These are phyloP conservation scores for Hoplostethus atlanticus DNA, from an alignment of 2,797 vertebrate genomes.

Conservation along the genomic window DNA sequence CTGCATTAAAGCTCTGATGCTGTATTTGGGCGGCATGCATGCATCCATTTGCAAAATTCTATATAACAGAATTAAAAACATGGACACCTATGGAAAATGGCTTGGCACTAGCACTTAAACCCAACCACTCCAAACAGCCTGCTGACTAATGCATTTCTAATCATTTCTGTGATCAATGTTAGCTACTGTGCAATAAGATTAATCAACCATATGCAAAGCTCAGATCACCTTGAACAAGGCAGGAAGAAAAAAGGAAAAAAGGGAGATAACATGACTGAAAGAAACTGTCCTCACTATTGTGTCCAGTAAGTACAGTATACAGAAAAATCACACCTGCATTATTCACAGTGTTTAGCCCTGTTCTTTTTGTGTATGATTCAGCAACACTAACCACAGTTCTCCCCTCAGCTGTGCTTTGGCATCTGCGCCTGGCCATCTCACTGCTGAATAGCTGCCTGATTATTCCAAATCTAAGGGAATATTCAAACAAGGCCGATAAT, in stretches of 20 bases:
- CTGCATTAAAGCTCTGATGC: slow-evolving; percentile 84
- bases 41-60: slow-evolving; percentile 85
- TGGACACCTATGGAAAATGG: slow-evolving; percentile 83
- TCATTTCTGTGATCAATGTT: slow-evolving; percentile 86
- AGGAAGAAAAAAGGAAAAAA: slow-evolving; percentile 47
- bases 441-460: slow-evolving; percentile 85
- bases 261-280: slow-evolving; percentile 62
- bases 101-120: slow-evolving; percentile 81
- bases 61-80: slow-evolving; percentile 86
- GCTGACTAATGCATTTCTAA: slow-evolving; percentile 87
- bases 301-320: slow-evolving; percentile 66
- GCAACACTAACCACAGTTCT: slow-evolving; percentile 65
- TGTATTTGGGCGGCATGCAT: slow-evolving; percentile 78
- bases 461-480: slow-evolving; percentile 84
- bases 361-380: slow-evolving; percentile 58
- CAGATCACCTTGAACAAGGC: slow-evolving; percentile 79
- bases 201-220: slow-evolving; percentile 83
- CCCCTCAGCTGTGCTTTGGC: slow-evolving; percentile 82
- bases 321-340: slow-evolving; percentile 78
- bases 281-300: slow-evolving; percentile 63
- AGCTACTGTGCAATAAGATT: slow-evolving; percentile 82
- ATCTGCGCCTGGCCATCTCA: slow-evolving; percentile 82
- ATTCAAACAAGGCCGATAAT: slow-evolving; percentile 85
- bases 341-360: slow-evolving; percentile 65
- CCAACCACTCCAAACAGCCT: slow-evolving; percentile 76